Conservation (phyloP, 2,888 invertebrate species). For the Monoplex corrugatus region DNA sequence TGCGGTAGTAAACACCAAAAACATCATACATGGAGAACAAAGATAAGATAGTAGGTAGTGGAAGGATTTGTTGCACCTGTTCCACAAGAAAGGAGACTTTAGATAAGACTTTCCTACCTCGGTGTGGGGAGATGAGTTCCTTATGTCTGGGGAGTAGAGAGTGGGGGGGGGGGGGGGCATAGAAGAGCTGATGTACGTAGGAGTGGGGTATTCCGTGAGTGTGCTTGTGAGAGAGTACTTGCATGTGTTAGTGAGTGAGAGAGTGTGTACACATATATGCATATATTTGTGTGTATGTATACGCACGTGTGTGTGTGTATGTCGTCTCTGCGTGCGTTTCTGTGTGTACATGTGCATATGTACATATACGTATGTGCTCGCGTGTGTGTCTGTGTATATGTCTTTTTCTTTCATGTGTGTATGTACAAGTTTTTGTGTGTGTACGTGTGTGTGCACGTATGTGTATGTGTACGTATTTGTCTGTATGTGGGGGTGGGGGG, state of each 20-base stretch:
- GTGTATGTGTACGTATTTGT: neutral
- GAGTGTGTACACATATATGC: neutral
- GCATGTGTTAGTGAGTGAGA: neutral
- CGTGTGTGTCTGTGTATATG: neutral
- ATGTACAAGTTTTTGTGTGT: neutral
- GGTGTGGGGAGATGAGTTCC: too few species aligned
- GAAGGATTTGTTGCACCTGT: too few species aligned
- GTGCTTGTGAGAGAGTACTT: neutral
- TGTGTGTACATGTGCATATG: constrained; percentile 8
- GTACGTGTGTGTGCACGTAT: neutral
- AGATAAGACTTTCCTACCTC: too few species aligned
- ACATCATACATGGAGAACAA: too few species aligned
- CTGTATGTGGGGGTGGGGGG: constrained; percentile 6
- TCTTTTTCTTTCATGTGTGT: neutral
- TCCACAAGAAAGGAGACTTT: too few species aligned
- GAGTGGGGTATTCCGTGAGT: too few species aligned
- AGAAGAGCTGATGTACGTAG: too few species aligned
- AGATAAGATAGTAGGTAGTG: neutral
- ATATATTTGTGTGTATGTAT: neutral
- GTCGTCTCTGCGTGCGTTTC: constrained; percentile 1
- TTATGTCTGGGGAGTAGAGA: too few species aligned
- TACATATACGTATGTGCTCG: neutral
- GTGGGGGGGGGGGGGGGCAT: too few species aligned
- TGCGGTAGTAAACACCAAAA: too few species aligned
- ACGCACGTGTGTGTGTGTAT: neutral